Conservation (phyloP, 2,113 vertebrate genomes). For the Phylloscopus trochilus region DNA sequence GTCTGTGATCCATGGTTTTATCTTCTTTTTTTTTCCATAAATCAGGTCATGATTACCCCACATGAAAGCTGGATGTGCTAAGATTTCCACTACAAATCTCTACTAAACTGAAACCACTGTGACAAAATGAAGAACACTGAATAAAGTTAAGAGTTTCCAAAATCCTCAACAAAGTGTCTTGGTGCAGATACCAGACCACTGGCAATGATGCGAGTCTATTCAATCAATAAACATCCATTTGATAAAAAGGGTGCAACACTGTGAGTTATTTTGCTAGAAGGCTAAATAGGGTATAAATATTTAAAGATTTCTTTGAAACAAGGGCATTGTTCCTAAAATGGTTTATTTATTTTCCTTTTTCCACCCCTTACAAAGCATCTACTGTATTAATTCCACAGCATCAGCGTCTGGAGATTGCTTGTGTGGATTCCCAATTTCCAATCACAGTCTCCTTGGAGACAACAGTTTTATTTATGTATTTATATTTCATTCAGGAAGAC, state of each 20-base stretch:
- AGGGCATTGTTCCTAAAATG: neutral
- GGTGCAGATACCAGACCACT: neutral
- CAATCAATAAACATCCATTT: neutral
- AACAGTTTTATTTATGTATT: neutral
- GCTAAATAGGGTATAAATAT: neutral
- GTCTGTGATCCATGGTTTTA: neutral
- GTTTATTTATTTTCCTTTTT: neutral
- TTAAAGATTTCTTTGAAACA: neutral
- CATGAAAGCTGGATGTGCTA: neutral
- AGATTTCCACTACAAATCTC: neutral
- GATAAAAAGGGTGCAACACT: neutral
- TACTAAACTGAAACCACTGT: neutral
- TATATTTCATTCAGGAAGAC: neutral
- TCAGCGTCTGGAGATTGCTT: neutral
- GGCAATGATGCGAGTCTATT: neutral
- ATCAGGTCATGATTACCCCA: neutral
- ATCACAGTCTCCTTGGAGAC: conserved; percentile 16
- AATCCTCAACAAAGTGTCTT: neutral
- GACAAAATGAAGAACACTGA: neutral
- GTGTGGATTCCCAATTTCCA: neutral
- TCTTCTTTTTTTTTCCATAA: neutral
- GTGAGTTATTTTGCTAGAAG: neutral
- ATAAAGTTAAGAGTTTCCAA: neutral
- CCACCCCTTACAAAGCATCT: neutral
- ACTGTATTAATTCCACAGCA: neutral